Percentiles rank a stretch among this genome's conserved stretches.
These are phyloP conservation scores for Drosophila ananassae DNA, from an alignment of 1,140 invertebrate genomes.

Conservation along the genomic window DNA sequence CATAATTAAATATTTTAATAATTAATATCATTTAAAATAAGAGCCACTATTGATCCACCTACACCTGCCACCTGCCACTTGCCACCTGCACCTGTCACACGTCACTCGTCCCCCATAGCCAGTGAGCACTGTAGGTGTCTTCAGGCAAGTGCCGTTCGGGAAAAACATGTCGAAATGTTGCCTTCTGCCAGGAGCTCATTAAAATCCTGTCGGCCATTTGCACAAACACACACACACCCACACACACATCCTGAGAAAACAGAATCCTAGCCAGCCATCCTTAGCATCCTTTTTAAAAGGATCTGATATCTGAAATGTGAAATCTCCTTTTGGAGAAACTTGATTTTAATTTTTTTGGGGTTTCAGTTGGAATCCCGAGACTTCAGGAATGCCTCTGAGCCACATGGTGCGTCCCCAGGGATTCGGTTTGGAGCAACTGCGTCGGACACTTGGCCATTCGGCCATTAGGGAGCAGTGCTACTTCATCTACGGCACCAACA, in stretches of 20 bases:
- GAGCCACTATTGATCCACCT: no score
- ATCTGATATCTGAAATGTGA: not conserved
- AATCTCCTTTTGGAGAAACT: not conserved
- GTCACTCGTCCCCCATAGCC: not conserved
- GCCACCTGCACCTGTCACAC: no score
- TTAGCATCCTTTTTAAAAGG: no score
- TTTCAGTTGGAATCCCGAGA: not conserved
- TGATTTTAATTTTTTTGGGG: not conserved
- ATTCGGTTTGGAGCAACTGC: conserved; percentile 55
- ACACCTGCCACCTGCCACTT: no score
- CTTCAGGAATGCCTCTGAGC: not conserved
- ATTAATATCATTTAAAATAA: no score
- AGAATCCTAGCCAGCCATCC: not conserved
- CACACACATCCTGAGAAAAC: conserved; percentile 2
- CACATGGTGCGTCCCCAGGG: conserved; percentile 57
- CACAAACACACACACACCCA: conserved; percentile 8
- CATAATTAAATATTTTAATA: no score
- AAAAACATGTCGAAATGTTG: conserved; percentile 54
- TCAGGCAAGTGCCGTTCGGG: conserved; percentile 29
- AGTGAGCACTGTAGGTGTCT: conserved; percentile 19
- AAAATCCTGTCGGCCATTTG: conserved; percentile 59
- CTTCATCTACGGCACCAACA: conserved; percentile 48
- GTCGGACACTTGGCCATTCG: conserved; percentile 30
- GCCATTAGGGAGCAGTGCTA: conserved; percentile 33
- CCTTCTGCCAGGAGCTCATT: conserved; percentile 52